Conservation (phyloP, 2,797 vertebrate species). For the Poecilia velifera region DNA sequence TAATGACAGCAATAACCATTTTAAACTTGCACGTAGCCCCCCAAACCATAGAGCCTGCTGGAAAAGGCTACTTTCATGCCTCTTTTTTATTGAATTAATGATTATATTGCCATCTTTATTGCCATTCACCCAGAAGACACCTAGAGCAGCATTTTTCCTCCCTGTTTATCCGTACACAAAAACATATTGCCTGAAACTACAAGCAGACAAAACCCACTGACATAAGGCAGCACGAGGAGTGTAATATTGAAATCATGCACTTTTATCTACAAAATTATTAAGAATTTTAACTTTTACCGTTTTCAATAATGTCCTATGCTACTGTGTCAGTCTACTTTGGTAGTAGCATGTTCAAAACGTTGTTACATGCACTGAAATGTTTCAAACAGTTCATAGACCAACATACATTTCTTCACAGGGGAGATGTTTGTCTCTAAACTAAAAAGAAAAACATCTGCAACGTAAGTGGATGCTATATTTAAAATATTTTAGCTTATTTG, state of each 20-base stretch:
- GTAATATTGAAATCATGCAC: not conserved
- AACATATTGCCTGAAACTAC: not conserved
- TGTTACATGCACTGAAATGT: not conserved
- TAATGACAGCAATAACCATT: constrained; percentile 74
- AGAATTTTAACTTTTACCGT: not conserved
- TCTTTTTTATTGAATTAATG: constrained; percentile 69
- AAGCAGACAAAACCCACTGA: not conserved
- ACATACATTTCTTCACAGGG: not conserved
- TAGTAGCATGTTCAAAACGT: not conserved
- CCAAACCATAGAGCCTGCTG: constrained; percentile 54
- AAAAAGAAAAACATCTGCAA: not conserved
- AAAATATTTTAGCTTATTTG: not conserved
- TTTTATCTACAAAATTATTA: not conserved
- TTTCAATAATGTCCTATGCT: not conserved
- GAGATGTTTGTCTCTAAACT: not conserved
- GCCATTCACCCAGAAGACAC: constrained; percentile 64
- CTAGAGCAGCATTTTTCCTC: constrained; percentile 48
- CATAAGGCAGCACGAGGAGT: not conserved
- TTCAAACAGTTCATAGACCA: not conserved
- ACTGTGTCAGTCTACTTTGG: not conserved
- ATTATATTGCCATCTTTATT: constrained; percentile 63
- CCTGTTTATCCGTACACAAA: not conserved
- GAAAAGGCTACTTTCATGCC: constrained; percentile 53
- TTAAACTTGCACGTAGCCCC: constrained; percentile 53
- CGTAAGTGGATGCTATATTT: not conserved